Evolutionary conservation across 2,888 invertebrate genomes (phyloP).

Genomic region (Hirtodrosophila duncani): DNA sequence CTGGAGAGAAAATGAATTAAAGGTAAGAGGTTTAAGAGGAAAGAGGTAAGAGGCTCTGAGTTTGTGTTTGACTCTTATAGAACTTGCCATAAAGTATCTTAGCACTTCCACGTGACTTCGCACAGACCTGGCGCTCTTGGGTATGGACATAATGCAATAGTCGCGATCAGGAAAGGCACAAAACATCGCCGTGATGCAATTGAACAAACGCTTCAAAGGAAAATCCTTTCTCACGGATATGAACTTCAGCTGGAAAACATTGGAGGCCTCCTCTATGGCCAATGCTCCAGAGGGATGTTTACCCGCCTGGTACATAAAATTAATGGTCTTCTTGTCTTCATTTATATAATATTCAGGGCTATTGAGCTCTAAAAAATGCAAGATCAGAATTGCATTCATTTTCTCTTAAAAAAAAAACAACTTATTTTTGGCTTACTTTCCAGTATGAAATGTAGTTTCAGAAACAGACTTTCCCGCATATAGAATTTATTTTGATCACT

Average conservation of each 20-base stretch:
- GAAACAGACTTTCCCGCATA: constrained; percentile 28
- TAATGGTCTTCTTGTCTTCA: constrained; percentile 9
- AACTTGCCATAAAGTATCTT: constrained; percentile 69
- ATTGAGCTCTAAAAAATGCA: constrained; percentile 31
- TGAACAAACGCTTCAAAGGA: constrained; percentile 38
- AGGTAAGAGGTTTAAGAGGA: too few species aligned
- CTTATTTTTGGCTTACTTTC: constrained; percentile 52
- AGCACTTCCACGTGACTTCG: constrained; percentile 42
- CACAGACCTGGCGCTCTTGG: constrained; percentile 20
- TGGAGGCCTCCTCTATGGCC: constrained; percentile 32
- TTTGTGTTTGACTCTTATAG: background rate
- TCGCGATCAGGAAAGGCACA: constrained; percentile 83
- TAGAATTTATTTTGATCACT: constrained; percentile 25
- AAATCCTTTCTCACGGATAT: constrained; percentile 50
- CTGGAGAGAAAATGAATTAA: constrained; percentile 8
- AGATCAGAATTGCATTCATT: background rate
- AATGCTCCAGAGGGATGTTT: background rate
- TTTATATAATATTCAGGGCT: constrained; percentile 42
- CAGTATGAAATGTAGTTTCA: constrained; percentile 39
- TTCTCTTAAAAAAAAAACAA: too few species aligned
- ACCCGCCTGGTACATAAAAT: constrained; percentile 38
- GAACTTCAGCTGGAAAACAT: constrained; percentile 65
- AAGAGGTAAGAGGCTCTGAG: too few species aligned
- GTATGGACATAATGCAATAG: constrained; percentile 76
- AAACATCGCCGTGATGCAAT: constrained; percentile 83